Base-by-base conservation (phyloP, 1,140 invertebrate species). In the Pogonomyrmex californicus region DNA sequence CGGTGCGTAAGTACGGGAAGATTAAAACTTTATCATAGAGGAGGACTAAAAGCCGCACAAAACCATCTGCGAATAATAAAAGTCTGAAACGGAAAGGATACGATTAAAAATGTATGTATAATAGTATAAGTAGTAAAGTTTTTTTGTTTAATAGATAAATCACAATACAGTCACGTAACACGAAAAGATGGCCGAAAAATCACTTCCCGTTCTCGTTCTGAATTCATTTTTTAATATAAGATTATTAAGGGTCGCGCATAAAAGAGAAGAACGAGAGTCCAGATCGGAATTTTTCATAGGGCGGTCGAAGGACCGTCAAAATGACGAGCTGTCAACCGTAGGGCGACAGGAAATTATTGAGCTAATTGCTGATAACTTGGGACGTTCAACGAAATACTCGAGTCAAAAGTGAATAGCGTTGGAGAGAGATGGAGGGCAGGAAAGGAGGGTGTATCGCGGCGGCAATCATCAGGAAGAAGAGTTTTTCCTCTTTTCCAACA, bases 321-420 rank as follows among this genome's bases (percentile, higher is more conserved):
- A 44, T 89, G 93, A 93, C 88, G 71, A 85, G 92, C 90, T 88
- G 92, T 92, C 92, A 91, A 88, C 77, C 87, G 90, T 71, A 85
- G 88, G 54, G 79, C 36, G 88, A 65, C 63, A 88, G 82, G 78
- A 93, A 94, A 94, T 94, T 94, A 94, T 94, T 94, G 94, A 92
- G 93, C 93, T 94, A 94, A 94, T 94, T 91, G 93, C 90, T 87
- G 90, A 92, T 94, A 94, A 94, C 92, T 94, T 91, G 87, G 65
- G 87, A 91, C 83, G 90, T 88, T 86, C 83, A 86, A 85, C 90
- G 91, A 91, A 92, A 93, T 90, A 92, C 87, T 91, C 83, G 88
- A 87, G 30, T 49, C 89, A 77, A 89, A 91, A 86, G 82, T 89
- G 87, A 85, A 83, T 62, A 78, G 77, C 60, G 58, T 17, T 68